Evolutionary conservation across 2,113 vertebrate species (phyloP), one percentile per base, ranked within the genome.

Genomic region (Delphinus delphis): DNA sequence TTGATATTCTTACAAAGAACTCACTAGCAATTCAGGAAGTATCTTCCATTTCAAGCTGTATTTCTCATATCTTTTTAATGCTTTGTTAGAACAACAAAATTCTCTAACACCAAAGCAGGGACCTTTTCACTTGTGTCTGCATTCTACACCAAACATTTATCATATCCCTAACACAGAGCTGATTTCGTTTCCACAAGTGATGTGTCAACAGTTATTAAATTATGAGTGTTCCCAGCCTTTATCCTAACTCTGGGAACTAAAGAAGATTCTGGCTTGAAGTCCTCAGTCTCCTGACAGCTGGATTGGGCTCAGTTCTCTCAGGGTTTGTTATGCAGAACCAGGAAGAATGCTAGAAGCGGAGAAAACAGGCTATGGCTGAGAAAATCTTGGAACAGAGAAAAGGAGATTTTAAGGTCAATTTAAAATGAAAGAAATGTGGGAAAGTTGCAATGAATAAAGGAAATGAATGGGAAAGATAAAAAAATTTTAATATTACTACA

Each of bases 11-110:
- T 55, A 33, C 36, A 90, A 94, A 86, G 3, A 90, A 92, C 7
- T 33, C 58, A 65, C 20, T 18, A 81, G 23, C 50, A 95, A 83
- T 73, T 67, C 74, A 65, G 15, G 20, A 93, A 89, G 18, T 60
- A 60, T 65, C 28, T 88, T 90, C 38, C 68, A 96, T 73, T 63
- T 97, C 60, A 86, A 93, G 23, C 47, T 93, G 92, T 73, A 93
- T 58, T 86, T 63, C 55, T 85, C 44, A 53, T 38, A 86, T 77
- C 23, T 86, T 81, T 95, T 68, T 77, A 97, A 81, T 87, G 26
- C 6, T 95, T 93, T 73, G 3, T 82, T 96, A 13, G 2, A 70
- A 60, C 76, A 89, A 88, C 55, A 90, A 65, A 91, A 89, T 82
- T 96, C 18, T 80, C 83, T 3, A 89, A 47, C 6, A 63, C 47